phyloP scores from a whole-genome alignment of 2,797 vertebrate genomes.

The Zalophus californianus region DNA sequence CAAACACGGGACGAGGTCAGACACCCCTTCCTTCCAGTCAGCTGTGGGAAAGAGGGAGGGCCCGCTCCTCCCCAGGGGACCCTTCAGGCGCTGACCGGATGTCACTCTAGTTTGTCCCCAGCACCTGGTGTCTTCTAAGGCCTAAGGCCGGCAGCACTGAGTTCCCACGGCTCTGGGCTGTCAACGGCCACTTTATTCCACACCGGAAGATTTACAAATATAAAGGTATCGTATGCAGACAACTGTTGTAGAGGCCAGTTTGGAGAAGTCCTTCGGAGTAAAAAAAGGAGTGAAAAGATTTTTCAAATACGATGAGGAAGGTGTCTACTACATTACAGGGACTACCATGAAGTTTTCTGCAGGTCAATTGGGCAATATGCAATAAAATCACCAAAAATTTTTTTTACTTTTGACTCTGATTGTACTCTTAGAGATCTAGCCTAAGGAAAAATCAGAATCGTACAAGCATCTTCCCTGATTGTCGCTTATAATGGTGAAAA shows the following conservation, averaged over 20 bases:
- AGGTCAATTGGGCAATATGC: neutral
- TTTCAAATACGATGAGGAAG: neutral
- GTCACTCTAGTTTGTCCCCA: neutral
- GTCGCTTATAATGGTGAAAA: neutral
- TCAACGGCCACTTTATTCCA: neutral
- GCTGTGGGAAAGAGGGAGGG: neutral
- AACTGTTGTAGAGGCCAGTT: neutral
- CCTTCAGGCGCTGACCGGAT: neutral
- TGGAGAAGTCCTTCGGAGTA: neutral
- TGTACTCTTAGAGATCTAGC: neutral
- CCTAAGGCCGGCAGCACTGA: neutral
- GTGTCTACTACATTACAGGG: neutral
- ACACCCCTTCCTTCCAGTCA: no score
- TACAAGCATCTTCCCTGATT: neutral
- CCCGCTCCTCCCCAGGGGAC: no score
- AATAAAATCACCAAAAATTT: neutral
- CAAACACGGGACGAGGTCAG: neutral
- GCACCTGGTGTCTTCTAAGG: neutral
- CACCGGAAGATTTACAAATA: neutral
- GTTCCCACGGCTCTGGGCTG: neutral
- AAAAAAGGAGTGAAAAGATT: neutral
- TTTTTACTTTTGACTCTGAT: neutral
- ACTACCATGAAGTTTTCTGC: neutral
- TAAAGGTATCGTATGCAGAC: neutral
- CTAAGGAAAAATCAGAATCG: neutral